Evolutionary conservation across 2,113 vertebrate species (phyloP), one percentile per base, ranked within the genome.

Genomic region (Ceyx melanurus): DNA sequence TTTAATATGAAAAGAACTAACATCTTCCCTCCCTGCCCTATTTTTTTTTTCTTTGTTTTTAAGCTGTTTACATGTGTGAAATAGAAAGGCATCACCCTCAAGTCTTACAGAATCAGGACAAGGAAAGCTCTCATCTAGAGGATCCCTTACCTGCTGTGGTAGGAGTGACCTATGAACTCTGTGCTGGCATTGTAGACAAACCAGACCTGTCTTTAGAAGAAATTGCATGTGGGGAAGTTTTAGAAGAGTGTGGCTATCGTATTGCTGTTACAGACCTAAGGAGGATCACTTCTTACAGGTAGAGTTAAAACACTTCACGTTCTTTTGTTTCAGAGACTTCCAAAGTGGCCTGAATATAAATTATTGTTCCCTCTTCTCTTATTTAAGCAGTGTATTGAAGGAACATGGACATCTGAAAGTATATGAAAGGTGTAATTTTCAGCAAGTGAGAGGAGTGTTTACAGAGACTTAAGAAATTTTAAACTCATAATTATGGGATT

Each of bases 171-270:
- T 98, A 98, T 3, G 99, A 99, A 97, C 98, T 99, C 60, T 99
- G 99, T 10, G 98, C 98, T 2, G 99, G 99, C 65, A 98, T 99
- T 40, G 97, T 99, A 95, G 99, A 99, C 97, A 99, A 99, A 94
- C 98, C 98, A 2, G 88, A 97, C 76, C 98, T 99, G 42, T 98
- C 98, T 4, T 96, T 99, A 97, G 98, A 99, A 95, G 98, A 99
- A 94, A 98, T 98, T 50, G 99, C 98, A 31, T 97, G 98, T 68
- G 98, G 97, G 94, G 99, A 99, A 87, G 93, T 98, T 26, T 97
- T 98, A 97, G 99, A 99, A 89, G 99, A 99, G 96, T 99, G 99
- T 28, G 99, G 99, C 95, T 99, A 99, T 68, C 96, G 92, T 15
- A 96, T 99, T 82, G 92, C 97, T 0, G 84, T 94, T 46, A 88